Conservation (phyloP, 2,113 vertebrate genomes). For the Desmodus rotundus region DNA sequence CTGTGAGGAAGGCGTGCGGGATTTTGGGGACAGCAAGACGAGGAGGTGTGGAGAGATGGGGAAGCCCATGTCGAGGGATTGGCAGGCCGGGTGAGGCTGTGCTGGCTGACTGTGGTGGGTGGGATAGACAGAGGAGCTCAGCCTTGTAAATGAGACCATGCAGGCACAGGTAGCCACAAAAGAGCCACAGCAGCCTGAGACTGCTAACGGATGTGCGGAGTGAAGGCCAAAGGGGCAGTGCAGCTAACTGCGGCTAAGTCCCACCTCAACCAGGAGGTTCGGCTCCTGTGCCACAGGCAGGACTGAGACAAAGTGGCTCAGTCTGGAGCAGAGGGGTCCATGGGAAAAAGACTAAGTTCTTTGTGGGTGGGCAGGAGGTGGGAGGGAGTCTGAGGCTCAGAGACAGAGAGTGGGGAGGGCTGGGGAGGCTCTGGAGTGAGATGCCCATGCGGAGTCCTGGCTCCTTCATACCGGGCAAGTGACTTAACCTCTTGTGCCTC, state of each 20-base stretch:
- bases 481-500: not conserved
- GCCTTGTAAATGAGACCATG: not conserved
- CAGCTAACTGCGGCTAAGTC: not conserved
- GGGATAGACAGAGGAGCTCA: no score
- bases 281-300: not conserved
- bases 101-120: not conserved
- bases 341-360: not conserved
- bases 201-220: rapidly evolving
- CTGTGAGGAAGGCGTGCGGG: rapidly evolving
- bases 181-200: not conserved
- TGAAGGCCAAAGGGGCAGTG: not conserved
- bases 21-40: not conserved
- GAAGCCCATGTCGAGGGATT: not conserved
- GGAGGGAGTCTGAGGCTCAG: not conserved
- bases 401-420: not conserved
- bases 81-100: no score
- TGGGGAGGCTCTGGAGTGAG: not conserved
- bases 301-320: not conserved
- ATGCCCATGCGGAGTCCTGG: not conserved
- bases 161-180: not conserved
- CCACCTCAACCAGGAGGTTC: not conserved
- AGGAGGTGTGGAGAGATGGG: not conserved
- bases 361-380: not conserved
- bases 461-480: not conserved
- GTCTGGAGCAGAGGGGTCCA: not conserved